phyloP scores from a whole-genome alignment of 2,888 invertebrate genomes.

The Alloscopus bannaensis region DNA sequence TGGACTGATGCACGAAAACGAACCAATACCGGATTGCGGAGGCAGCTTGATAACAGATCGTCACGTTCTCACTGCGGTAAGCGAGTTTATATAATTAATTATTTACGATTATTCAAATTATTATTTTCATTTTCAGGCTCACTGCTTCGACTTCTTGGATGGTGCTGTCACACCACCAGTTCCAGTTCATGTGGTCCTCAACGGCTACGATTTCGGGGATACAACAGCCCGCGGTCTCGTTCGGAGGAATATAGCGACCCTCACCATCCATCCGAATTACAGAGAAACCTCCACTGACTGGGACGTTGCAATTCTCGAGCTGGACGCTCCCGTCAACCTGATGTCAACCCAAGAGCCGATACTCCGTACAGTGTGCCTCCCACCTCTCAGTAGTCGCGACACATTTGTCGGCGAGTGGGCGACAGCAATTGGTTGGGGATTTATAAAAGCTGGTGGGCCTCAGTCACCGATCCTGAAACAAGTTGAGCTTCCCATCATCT shows the following conservation, averaged over 20 bases:
- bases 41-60: constrained; percentile 64
- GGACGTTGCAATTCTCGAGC: constrained; percentile 66
- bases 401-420: constrained; percentile 61
- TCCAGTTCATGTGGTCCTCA: constrained; percentile 66
- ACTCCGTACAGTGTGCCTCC: constrained; percentile 69
- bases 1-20: constrained; percentile 57
- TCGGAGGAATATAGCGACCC: constrained; percentile 43
- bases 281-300: too few species aligned
- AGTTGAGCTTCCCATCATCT: too few species aligned
- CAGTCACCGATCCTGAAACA: too few species aligned
- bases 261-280: constrained; percentile 70
- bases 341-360: constrained; percentile 55
- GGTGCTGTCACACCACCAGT: constrained; percentile 54
- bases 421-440: too few species aligned
- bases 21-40: constrained; percentile 67
- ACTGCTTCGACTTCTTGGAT: constrained; percentile 53
- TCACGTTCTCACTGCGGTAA: constrained; percentile 56
- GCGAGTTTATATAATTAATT: too few species aligned
- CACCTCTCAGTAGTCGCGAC: constrained; percentile 31
- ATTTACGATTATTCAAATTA: too few species aligned
- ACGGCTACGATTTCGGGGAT: constrained; percentile 67
- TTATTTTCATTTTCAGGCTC: constrained; percentile 31
- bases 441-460: too few species aligned
- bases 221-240: constrained; percentile 62
- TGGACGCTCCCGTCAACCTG: constrained; percentile 63